Evolutionary conservation across 2,888 invertebrate species (phyloP).

Genomic region (Drosophila differens): DNA sequence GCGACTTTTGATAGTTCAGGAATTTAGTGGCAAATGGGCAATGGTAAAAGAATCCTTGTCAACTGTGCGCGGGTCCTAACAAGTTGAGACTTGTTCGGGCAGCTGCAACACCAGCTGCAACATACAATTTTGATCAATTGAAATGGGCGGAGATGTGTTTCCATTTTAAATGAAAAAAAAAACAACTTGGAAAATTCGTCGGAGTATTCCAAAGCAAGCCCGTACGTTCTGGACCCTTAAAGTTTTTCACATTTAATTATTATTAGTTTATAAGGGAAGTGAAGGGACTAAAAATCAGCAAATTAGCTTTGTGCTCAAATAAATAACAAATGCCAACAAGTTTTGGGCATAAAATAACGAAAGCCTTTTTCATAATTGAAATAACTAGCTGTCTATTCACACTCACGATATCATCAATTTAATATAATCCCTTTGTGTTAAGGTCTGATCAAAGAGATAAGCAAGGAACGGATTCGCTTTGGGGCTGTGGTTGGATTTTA

Average conservation of each 20-base stretch:
- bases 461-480: not conserved
- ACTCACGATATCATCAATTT: constrained; percentile 24
- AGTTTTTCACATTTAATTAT: not conserved
- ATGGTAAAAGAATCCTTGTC: not conserved
- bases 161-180: not conserved
- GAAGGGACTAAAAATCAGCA: not conserved
- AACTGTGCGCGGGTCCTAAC: constrained; percentile 8
- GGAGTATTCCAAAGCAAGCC: not conserved
- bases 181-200: not conserved
- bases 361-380: not conserved
- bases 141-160: constrained; percentile 11
- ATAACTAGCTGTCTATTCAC: constrained; percentile 1
- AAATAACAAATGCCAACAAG: not conserved
- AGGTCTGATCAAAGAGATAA: not conserved
- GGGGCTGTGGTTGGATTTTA: constrained; percentile 7
- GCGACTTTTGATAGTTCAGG: constrained; percentile 30
- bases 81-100: not conserved
- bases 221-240: not conserved
- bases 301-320: not conserved
- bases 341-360: not conserved
- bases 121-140: not conserved
- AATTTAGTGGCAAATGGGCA: not conserved
- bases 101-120: constrained; percentile 14
- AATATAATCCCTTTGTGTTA: constrained; percentile 16
- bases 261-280: not conserved